Percentiles rank a stretch among this genome's conserved stretches.
These are phyloP conservation scores for Lepetodrilus schrolli DNA, from an alignment of 2,888 invertebrate genomes.

Conservation along the genomic window DNA sequence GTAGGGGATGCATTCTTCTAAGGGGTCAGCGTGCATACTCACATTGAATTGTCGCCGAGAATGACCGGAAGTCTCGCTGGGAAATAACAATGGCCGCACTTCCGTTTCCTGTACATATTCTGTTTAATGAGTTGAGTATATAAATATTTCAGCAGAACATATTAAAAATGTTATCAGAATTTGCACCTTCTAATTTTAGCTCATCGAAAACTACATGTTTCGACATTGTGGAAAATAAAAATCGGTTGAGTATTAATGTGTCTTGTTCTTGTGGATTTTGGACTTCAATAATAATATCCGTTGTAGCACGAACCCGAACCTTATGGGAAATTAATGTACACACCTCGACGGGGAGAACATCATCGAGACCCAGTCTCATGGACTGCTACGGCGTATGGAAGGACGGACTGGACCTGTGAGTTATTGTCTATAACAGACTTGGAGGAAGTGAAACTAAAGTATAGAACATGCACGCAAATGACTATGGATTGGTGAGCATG, in stretches of 20 bases:
- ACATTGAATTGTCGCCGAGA: slow-evolving; percentile 20
- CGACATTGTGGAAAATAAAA: slow-evolving; percentile 25
- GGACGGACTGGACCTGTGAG: too few relatives aligned
- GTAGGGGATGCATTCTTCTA: slow-evolving; percentile 14
- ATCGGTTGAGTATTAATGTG: slow-evolving; percentile 18
- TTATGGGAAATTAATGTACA: too few relatives aligned
- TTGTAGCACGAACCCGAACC: too few relatives aligned
- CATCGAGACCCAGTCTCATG: too few relatives aligned
- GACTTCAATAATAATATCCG: too few relatives aligned
- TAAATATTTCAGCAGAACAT: slow-evolving; percentile 25
- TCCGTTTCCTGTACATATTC: slow-evolving; percentile 27
- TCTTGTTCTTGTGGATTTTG: too few relatives aligned
- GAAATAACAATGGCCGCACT: slow-evolving; percentile 22
- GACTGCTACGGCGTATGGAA: too few relatives aligned
- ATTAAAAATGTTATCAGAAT: slow-evolving; percentile 22
- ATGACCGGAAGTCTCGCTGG: slow-evolving; percentile 3
- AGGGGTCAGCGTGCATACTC: slow-evolving; percentile 24
- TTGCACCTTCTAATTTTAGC: slow-evolving; percentile 27
- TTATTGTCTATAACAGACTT: too few relatives aligned
- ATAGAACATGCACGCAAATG: too few relatives aligned
- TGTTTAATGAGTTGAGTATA: slow-evolving; percentile 26
- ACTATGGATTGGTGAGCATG: too few relatives aligned
- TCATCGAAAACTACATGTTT: slow-evolving; percentile 27
- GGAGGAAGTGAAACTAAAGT: too few relatives aligned
- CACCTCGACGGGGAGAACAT: too few relatives aligned